These are phyloP conservation scores for Elaphurus davidianus DNA, from an alignment of 2,113 vertebrate species.

Conservation along the genomic window DNA sequence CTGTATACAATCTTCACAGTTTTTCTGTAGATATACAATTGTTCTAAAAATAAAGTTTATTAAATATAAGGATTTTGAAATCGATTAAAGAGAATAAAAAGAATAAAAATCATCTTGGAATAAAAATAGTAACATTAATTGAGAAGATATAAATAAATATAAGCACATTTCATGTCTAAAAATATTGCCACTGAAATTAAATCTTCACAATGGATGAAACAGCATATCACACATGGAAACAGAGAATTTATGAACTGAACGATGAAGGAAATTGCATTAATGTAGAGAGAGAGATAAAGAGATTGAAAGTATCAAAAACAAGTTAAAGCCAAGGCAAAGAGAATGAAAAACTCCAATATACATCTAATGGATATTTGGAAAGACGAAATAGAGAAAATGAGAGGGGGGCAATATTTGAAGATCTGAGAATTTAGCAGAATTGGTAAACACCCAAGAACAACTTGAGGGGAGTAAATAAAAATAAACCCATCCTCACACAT, in stretches of 20 bases:
- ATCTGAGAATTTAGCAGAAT: background rate
- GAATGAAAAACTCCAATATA: background rate
- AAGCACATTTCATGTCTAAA: background rate
- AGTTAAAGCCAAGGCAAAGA: background rate
- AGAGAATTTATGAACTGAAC: background rate
- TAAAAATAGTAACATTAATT: background rate
- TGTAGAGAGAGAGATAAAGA: background rate
- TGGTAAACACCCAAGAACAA: background rate
- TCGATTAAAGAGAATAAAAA: background rate
- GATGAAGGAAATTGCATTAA: background rate
- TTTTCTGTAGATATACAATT: background rate
- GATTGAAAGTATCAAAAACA: background rate
- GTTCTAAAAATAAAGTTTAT: background rate
- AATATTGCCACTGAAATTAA: background rate
- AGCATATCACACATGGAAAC: background rate
- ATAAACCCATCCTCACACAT: background rate
- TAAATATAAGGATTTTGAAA: background rate
- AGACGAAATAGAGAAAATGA: background rate
- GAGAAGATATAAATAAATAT: background rate
- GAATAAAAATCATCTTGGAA: background rate
- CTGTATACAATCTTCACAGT: background rate
- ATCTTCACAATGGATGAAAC: background rate
- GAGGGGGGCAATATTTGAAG: background rate
- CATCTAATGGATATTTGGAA: background rate
- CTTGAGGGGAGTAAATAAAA: background rate